Conservation (phyloP, 2,797 vertebrate species). For the Enteromius mattozi region DNA sequence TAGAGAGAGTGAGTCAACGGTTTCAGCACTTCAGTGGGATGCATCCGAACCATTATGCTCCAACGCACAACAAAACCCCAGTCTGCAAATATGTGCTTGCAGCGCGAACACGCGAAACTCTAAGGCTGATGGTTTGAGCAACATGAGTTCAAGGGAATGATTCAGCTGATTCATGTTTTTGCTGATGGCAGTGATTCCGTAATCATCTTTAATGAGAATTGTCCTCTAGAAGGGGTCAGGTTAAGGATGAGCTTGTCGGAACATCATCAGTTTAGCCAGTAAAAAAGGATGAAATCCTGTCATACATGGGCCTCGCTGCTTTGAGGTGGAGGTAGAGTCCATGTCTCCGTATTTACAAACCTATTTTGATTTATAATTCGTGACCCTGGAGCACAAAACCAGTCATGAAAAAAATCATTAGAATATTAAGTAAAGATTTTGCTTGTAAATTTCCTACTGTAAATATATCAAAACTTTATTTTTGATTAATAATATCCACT, state of each 20-base stretch:
- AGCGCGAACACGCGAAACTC: slow-evolving; percentile 5
- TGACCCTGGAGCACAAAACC: background rate
- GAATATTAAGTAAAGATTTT: background rate
- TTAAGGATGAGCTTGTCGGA: slow-evolving; percentile 1
- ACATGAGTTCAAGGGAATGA: slow-evolving; percentile 39
- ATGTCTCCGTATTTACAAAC: background rate
- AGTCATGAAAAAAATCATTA: background rate
- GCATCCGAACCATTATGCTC: slow-evolving; percentile 42
- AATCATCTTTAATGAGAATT: slow-evolving; percentile 45
- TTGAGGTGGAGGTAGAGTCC: background rate
- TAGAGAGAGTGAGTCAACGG: slow-evolving; percentile 38
- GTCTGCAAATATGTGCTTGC: slow-evolving; percentile 39
- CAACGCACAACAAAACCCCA: slow-evolving; percentile 45
- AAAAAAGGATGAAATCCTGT: background rate
- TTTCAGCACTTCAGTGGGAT: slow-evolving; percentile 39
- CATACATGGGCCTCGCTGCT: background rate
- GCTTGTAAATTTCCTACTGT: too few relatives aligned
- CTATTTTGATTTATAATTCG: background rate
- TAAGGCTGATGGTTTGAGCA: slow-evolving; percentile 9
- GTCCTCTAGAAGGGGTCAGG: slow-evolving; percentile 18
- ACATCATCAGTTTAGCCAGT: background rate
- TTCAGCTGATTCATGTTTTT: slow-evolving; percentile 47
- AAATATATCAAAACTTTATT: background rate
- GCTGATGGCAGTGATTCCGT: slow-evolving; percentile 38
- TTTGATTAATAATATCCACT: background rate